These are phyloP conservation scores for Ceyx melanurus DNA, from an alignment of 2,113 vertebrate species.

Conservation along the genomic window DNA sequence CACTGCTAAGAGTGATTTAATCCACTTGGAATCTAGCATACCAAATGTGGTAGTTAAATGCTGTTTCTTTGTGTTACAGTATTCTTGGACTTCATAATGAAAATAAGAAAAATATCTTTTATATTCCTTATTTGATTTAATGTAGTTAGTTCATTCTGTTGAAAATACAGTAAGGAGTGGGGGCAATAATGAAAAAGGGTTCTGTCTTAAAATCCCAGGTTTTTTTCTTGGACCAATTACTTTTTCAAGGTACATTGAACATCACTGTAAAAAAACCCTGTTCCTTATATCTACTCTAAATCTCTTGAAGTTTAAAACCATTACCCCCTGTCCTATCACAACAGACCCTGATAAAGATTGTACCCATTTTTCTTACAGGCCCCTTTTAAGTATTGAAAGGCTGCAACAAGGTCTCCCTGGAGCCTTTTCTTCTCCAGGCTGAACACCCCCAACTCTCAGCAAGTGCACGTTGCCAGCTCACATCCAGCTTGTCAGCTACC, in stretches of 20 bases:
- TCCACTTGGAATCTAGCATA: not conserved
- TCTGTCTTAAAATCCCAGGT: not conserved
- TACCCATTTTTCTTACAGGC: not conserved
- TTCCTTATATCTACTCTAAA: not conserved
- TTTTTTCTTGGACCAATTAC: not conserved
- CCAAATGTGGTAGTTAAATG: not conserved
- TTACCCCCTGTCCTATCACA: not conserved
- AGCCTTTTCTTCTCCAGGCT: not conserved
- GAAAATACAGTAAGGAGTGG: not conserved
- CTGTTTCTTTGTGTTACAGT: not conserved
- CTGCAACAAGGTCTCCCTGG: not conserved
- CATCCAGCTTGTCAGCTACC: not conserved
- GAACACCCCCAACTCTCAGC: not conserved
- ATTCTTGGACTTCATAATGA: not conserved
- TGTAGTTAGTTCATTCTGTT: not conserved
- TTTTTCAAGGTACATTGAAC: not conserved
- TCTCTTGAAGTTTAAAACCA: not conserved
- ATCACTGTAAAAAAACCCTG: not conserved
- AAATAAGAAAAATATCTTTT: not conserved
- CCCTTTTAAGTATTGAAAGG: not conserved
- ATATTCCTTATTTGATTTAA: not conserved
- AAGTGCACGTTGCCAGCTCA: not conserved
- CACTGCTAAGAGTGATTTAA: not conserved
- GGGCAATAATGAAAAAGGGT: not conserved
- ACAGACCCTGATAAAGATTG: not conserved